Evolutionary conservation across 2,888 invertebrate genomes (phyloP).

Genomic region (Drosophila setosimentum): DNA sequence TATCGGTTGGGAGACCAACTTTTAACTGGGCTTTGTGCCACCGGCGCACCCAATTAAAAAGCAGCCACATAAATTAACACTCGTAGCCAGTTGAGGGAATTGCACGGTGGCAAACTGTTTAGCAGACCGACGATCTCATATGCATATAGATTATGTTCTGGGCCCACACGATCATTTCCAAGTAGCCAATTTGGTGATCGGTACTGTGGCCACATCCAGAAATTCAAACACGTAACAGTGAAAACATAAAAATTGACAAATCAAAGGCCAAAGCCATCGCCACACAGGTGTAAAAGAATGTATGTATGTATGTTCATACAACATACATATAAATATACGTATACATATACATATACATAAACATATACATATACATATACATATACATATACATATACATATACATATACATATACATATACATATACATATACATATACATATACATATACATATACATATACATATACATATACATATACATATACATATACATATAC

Average conservation of each 20-base stretch:
- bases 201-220: conserved; percentile 21
- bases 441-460: neutral
- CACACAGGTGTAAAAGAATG: conserved; percentile 13
- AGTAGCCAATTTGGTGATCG: conserved; percentile 18
- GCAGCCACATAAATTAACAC: conserved; percentile 53
- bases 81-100: neutral
- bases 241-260: conserved; percentile 80
- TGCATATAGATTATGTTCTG: conserved; percentile 39
- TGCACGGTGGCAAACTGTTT: conserved; percentile 23
- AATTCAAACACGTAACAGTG: conserved; percentile 76
- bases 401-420: neutral
- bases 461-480: no score
- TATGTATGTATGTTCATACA: neutral
- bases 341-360: no score
- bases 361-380: no score
- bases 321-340: no score
- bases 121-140: conserved; percentile 25
- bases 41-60: conserved; percentile 48
- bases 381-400: no score
- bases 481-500: no score
- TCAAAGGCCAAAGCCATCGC: conserved; percentile 43
- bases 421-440: no score
- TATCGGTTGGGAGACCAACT: neutral
- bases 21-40: neutral
- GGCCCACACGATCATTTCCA: conserved; percentile 13